These are phyloP conservation scores for Bos indicus DNA, from an alignment of 2,113 vertebrate species.

Conservation along the genomic window DNA sequence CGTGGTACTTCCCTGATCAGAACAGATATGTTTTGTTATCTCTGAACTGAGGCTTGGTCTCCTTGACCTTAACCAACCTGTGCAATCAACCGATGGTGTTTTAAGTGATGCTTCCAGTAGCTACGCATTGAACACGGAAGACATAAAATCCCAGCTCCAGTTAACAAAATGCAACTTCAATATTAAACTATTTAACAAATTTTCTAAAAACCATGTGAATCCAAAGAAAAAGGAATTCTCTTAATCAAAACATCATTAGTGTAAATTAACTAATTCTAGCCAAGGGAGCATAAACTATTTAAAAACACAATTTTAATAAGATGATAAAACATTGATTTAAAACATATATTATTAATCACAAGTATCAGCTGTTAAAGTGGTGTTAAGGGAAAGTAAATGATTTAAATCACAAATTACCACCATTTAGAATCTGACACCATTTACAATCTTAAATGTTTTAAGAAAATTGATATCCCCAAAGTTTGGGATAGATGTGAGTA, in stretches of 20 bases:
- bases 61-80: slow-evolving; percentile 16
- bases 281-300: background rate
- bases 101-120: slow-evolving; percentile 49
- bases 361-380: slow-evolving; percentile 38
- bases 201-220: slow-evolving; percentile 31
- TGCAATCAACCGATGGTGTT: slow-evolving; percentile 9
- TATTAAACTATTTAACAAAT: slow-evolving; percentile 21
- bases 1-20: background rate
- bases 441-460: slow-evolving; percentile 33
- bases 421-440: background rate
- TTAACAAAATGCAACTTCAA: slow-evolving; percentile 37
- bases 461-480: background rate
- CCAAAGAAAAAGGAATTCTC: slow-evolving; percentile 26
- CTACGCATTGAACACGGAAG: background rate
- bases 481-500: background rate
- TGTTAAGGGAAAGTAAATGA: background rate
- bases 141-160: slow-evolving; percentile 12
- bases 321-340: slow-evolving; percentile 54
- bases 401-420: background rate
- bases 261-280: slow-evolving; percentile 25
- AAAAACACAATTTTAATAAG: slow-evolving; percentile 23
- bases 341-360: slow-evolving; percentile 37
- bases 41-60: background rate
- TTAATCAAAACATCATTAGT: slow-evolving; percentile 42
- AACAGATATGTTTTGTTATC: background rate